Percentiles rank a stretch among this genome's conserved stretches.
phyloP scores from a whole-genome alignment of 92 coral and sea anemone species.

The Umimayanthus kanabou region DNA sequence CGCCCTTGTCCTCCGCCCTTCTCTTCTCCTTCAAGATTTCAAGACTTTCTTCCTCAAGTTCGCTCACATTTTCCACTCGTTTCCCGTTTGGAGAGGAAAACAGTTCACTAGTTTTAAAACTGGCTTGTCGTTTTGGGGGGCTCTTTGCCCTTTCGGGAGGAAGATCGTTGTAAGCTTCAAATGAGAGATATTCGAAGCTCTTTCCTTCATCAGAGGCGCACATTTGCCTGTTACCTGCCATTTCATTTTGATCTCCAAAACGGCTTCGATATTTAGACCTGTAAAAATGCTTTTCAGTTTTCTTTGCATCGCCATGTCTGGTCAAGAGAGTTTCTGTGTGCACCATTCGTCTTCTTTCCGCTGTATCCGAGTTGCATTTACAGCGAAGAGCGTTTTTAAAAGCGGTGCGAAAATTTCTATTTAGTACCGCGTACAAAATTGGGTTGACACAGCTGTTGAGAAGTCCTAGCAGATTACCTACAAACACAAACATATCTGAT shows the following conservation, averaged over 20 bases:
- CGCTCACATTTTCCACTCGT: neutral
- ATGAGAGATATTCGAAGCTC: conserved; percentile 17
- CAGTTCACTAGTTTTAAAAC: neutral
- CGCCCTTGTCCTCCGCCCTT: neutral
- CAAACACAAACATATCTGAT: conserved; percentile 75
- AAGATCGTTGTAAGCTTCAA: conserved; percentile 10
- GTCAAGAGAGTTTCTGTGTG: conserved; percentile 13
- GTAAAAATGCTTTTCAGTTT: neutral
- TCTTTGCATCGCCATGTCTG: neutral
- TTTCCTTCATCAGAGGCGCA: neutral
- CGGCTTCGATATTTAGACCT: neutral
- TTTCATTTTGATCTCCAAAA: neutral
- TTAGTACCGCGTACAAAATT: conserved; percentile 75
- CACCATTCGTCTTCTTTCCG: conserved; percentile 63
- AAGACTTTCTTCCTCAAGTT: neutral
- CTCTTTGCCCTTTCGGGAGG: neutral
- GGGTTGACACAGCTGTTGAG: conserved; percentile 82
- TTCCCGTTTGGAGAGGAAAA: neutral
- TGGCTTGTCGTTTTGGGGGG: neutral
- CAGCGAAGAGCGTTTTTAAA: conserved; percentile 79
- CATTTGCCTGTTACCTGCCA: neutral
- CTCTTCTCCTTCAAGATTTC: neutral
- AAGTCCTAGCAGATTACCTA: conserved; percentile 77
- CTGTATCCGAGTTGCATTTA: conserved; percentile 72
- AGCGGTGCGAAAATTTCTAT: conserved; percentile 77